These are phyloP conservation scores for Zapus hudsonius DNA, from an alignment of 2,113 vertebrate genomes.

Conservation along the genomic window DNA sequence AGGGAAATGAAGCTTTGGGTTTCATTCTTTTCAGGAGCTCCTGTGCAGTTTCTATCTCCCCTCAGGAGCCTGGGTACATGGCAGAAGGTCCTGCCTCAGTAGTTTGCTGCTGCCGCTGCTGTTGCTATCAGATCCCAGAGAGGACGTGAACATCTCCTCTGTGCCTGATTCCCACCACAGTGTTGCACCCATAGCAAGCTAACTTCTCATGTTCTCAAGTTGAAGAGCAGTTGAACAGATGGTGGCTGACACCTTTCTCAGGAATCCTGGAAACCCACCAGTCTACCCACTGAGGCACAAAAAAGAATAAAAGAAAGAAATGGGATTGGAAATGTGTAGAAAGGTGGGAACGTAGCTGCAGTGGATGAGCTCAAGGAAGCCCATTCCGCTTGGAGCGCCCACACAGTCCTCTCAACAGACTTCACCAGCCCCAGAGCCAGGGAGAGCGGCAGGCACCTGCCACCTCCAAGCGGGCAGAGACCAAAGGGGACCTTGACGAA, in stretches of 20 bases:
- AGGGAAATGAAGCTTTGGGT: background rate
- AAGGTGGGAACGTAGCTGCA: background rate
- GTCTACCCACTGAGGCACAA: constrained; percentile 69
- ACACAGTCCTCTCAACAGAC: fast-evolving
- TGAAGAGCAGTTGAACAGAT: constrained; percentile 75
- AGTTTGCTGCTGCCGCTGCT: background rate
- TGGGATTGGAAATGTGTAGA: background rate
- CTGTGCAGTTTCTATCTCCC: background rate
- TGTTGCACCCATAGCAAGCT: constrained; percentile 56
- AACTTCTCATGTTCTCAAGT: constrained; percentile 62
- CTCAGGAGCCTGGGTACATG: background rate
- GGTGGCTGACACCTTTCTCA: constrained; percentile 79
- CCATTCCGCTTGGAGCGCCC: fast-evolving
- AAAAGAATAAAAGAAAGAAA: background rate
- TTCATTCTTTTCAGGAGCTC: background rate
- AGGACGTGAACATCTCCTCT: constrained; percentile 15
- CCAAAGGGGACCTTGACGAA: background rate
- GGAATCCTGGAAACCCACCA: constrained; percentile 79
- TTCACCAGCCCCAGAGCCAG: background rate
- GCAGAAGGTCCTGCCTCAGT: background rate
- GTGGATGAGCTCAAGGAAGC: background rate
- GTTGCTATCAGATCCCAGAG: background rate
- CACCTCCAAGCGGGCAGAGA: background rate
- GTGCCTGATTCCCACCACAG: background rate
- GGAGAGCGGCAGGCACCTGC: fast-evolving